Base-by-base conservation (phyloP, 2,113 vertebrate species). In the Platycercus adscitus region DNA sequence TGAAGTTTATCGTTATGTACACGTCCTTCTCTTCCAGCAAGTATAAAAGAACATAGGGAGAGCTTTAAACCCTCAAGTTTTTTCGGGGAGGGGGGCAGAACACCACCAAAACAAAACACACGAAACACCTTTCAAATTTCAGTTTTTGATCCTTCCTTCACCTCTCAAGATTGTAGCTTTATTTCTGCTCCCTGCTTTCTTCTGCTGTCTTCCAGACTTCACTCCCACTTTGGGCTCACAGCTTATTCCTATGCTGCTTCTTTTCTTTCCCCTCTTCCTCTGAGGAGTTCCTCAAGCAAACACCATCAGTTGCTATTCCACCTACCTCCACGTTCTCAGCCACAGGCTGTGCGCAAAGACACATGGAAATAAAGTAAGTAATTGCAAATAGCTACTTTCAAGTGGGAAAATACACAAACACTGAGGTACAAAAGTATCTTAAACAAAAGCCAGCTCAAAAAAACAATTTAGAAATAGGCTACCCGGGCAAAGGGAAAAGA, bases 401-500 rank as follows among this genome's bases (percentile, higher is more conserved):
- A 80, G 16, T 37, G 35, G 56, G 44, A 75, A 92, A 89, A 86
- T 11, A 78, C 8, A 75, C 25, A 46, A 83, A 83, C 19, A 56
- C 12, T 33, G 18, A 68, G 29, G 44, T 24, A 75, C 5, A 85
- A 71, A 75, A 0, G 0, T 71, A 49, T 33, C 21, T 70, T 84
- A 55, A 69, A 75, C 17, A 78, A 86, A 92, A 85, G 25, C 15
- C 43, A 81, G 43, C 18, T 53, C 46, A 61, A 65, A 44, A 58
- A 88, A 60, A 3, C 8, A n/a, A 61, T 17, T 14, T n/a, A 75
- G 55, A 89, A 88, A 65, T 29, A 46, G 12, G 10, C 33, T 55
- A 66, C 11, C 16, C 14, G 5, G 23, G 69, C 56, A 33, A 68
- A 35, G 17, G 5, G 31, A 2, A 3, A 2, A 4, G 1, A 13